These are phyloP conservation scores for Euplexia lucipara DNA, from an alignment of 2,888 invertebrate species.

Conservation along the genomic window DNA sequence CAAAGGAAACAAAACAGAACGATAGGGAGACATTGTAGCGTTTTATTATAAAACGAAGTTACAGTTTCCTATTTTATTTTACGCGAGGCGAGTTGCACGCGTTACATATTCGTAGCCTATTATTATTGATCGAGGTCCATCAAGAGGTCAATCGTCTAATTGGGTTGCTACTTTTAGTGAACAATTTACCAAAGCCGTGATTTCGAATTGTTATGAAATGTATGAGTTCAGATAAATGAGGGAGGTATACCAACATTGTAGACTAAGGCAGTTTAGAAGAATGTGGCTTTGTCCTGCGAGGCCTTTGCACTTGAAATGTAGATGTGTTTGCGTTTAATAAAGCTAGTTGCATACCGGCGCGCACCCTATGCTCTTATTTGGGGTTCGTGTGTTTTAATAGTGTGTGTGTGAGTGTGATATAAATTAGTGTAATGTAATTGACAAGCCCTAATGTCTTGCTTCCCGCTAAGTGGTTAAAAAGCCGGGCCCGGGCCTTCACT, in stretches of 20 bases:
- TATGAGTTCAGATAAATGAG: slow-evolving; percentile 1
- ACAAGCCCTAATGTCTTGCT: slow-evolving; percentile 1
- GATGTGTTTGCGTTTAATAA: slow-evolving; percentile 8
- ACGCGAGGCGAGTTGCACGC: neutral
- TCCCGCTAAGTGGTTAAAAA: neutral
- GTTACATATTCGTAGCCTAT: neutral
- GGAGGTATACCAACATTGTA: slow-evolving; percentile 14
- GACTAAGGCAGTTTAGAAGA: slow-evolving; percentile 31
- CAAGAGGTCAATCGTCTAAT: too few species aligned
- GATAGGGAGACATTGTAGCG: neutral
- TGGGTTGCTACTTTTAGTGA: slow-evolving; percentile 42
- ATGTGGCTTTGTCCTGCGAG: neutral
- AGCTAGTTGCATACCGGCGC: neutral
- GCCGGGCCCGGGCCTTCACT: neutral
- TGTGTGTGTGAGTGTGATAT: neutral
- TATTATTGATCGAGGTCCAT: slow-evolving; percentile 11
- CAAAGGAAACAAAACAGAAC: slow-evolving; percentile 26
- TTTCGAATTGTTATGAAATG: slow-evolving; percentile 1
- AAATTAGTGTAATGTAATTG: slow-evolving; percentile 2
- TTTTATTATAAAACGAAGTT: slow-evolving; percentile 7
- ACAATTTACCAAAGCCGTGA: slow-evolving; percentile 2
- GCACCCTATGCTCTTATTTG: too few species aligned
- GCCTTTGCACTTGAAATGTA: neutral
- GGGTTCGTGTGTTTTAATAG: neutral
- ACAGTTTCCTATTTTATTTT: neutral